Conservation (phyloP, 2,113 vertebrate genomes). For the Ptychochromis oligacanthus region DNA sequence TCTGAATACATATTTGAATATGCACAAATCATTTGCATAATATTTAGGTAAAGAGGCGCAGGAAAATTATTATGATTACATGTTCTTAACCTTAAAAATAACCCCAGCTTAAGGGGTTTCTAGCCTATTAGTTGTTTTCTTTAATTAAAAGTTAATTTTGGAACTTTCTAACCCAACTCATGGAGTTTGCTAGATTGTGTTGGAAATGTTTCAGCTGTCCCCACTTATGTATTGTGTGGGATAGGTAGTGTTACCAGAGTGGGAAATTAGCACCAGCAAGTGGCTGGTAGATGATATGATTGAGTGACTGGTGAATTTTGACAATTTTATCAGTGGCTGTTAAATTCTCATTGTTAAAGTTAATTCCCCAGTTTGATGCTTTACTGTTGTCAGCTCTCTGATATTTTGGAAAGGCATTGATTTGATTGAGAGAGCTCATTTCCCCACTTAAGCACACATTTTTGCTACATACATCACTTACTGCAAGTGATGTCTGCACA, state of each 20-base stretch:
- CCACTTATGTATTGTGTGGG: neutral
- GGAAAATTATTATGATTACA: neutral
- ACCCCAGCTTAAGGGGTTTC: neutral
- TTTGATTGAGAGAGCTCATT: neutral
- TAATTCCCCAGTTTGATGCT: neutral
- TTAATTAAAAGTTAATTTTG: neutral
- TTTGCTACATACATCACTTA: neutral
- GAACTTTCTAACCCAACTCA: neutral
- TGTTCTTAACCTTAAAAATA: neutral
- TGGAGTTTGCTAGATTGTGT: neutral
- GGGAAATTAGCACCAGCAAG: neutral
- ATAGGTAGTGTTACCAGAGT: neutral
- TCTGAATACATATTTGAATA: neutral
- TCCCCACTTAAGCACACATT: neutral
- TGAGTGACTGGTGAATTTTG: neutral
- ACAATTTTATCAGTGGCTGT: neutral
- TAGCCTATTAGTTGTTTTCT: neutral
- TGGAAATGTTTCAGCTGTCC: neutral
- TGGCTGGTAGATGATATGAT: neutral
- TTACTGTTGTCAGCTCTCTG: neutral
- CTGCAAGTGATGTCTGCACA: neutral
- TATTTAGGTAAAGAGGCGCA: neutral
- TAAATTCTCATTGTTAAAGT: neutral
- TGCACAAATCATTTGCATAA: neutral
- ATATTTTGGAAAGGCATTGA: neutral